A percentile compares a stretch with the other conserved stretches of the same genome.
Conservation (phyloP, 2,888 invertebrate species). For the Cerastoderma edule region DNA sequence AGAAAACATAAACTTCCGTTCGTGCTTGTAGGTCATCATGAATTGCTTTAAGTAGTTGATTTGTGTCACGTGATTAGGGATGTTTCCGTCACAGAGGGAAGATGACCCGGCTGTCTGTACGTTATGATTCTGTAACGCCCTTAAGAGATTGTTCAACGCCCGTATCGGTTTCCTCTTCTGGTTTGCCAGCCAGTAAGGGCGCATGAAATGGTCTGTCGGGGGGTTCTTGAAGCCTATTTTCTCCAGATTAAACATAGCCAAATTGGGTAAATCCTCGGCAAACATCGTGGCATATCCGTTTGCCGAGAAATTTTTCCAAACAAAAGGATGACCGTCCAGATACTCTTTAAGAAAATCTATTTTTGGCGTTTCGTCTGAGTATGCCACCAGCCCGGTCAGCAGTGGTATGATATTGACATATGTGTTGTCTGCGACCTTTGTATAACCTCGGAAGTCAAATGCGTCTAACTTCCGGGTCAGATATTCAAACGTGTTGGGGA, state of each 20-base stretch:
- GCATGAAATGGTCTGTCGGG: constrained; percentile 60
- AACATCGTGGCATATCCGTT: constrained; percentile 43
- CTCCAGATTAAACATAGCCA: constrained; percentile 44
- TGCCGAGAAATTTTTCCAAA: constrained; percentile 52
- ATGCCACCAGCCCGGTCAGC: constrained; percentile 23
- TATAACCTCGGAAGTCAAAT: constrained; percentile 39
- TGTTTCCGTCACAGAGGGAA: constrained; percentile 87
- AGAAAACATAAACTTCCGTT: constrained; percentile 92
- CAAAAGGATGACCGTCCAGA: constrained; percentile 46
- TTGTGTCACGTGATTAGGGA: constrained; percentile 86
- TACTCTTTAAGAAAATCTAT: constrained; percentile 13
- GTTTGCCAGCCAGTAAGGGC: constrained; percentile 51
- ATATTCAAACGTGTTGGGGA: constrained; percentile 39
- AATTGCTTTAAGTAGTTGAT: constrained; percentile 84
- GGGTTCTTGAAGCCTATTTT: constrained; percentile 36
- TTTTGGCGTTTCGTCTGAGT: constrained; percentile 8
- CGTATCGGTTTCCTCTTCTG: constrained; percentile 32
- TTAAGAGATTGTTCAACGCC: constrained; percentile 30
- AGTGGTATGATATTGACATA: constrained; percentile 38
- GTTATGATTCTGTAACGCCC: constrained; percentile 40
- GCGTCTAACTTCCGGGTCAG: constrained; percentile 33
- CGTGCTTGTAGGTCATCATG: constrained; percentile 87
- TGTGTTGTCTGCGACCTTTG: constrained; percentile 43
- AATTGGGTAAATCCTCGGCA: constrained; percentile 53
- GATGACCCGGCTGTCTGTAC: constrained; percentile 36